Percentiles rank a stretch among this genome's conserved stretches.
Conservation (phyloP, 2,888 invertebrate genomes). For the Cerastoderma edule region DNA sequence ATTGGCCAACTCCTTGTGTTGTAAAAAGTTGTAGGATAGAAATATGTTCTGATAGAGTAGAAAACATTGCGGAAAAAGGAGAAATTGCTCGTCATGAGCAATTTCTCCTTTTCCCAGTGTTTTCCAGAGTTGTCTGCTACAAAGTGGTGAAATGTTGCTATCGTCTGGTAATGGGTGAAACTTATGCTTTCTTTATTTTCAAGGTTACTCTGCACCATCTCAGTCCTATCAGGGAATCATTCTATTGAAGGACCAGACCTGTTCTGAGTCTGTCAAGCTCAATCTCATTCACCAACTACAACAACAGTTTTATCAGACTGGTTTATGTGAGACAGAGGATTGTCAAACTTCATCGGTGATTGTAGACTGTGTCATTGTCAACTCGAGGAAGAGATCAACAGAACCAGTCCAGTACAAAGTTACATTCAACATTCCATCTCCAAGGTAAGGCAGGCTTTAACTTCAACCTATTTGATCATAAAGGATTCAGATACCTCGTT, state of each 20-base stretch:
- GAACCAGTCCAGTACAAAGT: conserved; percentile 46
- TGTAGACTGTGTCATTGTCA: conserved; percentile 62
- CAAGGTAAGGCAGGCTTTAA: neutral
- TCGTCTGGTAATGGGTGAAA: no score
- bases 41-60: no score
- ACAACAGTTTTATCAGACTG: conserved; percentile 57
- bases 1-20: no score
- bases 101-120: no score
- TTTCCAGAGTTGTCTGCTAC: no score
- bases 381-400: conserved; percentile 48
- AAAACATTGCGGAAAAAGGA: no score
- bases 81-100: no score
- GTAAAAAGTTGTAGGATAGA: no score
- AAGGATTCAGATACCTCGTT: neutral
- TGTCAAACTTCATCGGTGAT: conserved; percentile 58
- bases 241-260: conserved; percentile 62
- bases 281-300: conserved; percentile 59
- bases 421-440: conserved; percentile 57
- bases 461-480: neutral
- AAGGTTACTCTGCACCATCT: conserved; percentile 53
- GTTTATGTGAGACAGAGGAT: conserved; percentile 62
- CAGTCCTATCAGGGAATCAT: conserved; percentile 60
- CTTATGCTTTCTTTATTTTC: no score
- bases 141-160: no score
- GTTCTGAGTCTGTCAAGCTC: conserved; percentile 55